These are phyloP conservation scores for Barypeithes pellucidus DNA, from an alignment of 2,888 invertebrate species.

Conservation along the genomic window DNA sequence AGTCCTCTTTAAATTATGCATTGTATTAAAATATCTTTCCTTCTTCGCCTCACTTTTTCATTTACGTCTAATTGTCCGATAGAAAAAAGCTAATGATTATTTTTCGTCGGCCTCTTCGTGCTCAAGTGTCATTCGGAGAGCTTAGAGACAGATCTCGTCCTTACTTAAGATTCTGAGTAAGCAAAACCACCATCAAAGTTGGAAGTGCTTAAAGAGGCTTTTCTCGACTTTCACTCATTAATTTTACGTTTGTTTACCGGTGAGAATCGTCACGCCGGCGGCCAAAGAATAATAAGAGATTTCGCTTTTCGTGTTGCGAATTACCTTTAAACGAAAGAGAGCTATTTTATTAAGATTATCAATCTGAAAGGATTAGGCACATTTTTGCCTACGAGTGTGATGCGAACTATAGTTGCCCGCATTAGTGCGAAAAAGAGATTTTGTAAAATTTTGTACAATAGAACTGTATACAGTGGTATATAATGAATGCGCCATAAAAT, in stretches of 20 bases:
- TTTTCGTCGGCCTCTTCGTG: constrained; percentile 15
- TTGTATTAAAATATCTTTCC: no score
- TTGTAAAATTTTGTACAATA: no score
- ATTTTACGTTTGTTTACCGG: constrained; percentile 38
- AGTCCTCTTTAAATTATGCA: no score
- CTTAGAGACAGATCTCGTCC: constrained; percentile 18
- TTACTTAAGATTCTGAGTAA: constrained; percentile 25
- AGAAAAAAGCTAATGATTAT: constrained; percentile 14
- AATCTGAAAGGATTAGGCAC: background rate
- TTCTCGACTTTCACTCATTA: constrained; percentile 31
- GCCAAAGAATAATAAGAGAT: constrained; percentile 6
- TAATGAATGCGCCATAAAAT: no score
- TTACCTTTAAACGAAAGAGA: background rate
- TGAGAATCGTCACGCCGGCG: constrained; percentile 6
- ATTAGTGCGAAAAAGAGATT: no score
- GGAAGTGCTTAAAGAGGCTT: constrained; percentile 27
- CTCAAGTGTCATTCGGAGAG: constrained; percentile 15
- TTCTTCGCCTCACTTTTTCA: background rate
- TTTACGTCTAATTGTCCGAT: background rate
- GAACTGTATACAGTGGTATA: no score
- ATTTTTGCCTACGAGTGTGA: no score
- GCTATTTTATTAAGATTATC: background rate
- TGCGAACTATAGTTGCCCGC: no score
- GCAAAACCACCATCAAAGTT: constrained; percentile 23
- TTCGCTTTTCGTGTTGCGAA: constrained; percentile 6